Evolutionary conservation across 2,797 vertebrate species (phyloP).

Genomic region (Aplochiton taeniatus): DNA sequence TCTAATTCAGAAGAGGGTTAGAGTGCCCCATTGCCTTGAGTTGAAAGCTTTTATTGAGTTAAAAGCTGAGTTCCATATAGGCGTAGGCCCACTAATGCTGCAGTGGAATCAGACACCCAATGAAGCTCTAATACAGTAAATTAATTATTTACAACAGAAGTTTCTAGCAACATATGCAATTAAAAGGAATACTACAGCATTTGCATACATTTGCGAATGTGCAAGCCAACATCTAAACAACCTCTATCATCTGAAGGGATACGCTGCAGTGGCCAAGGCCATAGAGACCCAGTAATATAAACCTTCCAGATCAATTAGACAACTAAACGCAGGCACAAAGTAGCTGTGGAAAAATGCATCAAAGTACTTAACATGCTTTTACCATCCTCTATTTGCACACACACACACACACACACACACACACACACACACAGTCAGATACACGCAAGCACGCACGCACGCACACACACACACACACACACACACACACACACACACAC

Average conservation of each 20-base stretch:
- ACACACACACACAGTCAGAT: constrained; percentile 12
- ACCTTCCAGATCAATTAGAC: constrained; percentile 52
- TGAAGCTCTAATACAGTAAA: constrained; percentile 51
- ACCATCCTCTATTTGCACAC: constrained; percentile 17
- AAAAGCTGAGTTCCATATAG: too few relatives aligned
- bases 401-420: neutral
- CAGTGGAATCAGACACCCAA: constrained; percentile 58
- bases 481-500: constrained; percentile 2
- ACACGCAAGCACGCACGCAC: constrained; percentile 10
- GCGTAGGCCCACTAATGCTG: constrained; percentile 52
- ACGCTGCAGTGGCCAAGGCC: neutral
- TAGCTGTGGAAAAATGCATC: constrained; percentile 61
- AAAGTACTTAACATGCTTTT: constrained; percentile 65
- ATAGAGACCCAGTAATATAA: constrained; percentile 23
- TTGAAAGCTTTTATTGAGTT: too few relatives aligned
- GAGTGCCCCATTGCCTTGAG: constrained; percentile 2
- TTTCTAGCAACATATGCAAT: constrained; percentile 61
- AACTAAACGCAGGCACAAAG: constrained; percentile 42
- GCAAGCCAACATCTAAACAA: constrained; percentile 9
- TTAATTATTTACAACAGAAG: constrained; percentile 69
- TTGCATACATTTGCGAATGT: constrained; percentile 31
- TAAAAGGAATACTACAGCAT: constrained; percentile 30
- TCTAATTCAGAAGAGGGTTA: constrained; percentile 33
- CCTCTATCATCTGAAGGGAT: neutral
- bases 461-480: constrained; percentile 11